phyloP scores from a whole-genome alignment of 2,888 invertebrate species.

The Caenorhabditis sinica region DNA sequence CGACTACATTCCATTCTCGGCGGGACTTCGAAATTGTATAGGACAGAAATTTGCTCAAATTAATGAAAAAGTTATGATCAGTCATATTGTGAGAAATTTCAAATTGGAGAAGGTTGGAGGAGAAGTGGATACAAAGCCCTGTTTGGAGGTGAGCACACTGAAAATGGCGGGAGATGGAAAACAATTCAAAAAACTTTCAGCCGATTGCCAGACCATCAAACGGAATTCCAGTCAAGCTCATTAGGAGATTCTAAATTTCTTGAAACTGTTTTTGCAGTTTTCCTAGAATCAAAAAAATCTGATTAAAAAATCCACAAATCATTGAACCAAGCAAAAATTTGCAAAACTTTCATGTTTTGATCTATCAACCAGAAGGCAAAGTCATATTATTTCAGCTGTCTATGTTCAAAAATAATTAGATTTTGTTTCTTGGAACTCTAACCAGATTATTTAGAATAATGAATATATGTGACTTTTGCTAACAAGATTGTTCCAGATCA shows the following conservation, averaged over 20 bases:
- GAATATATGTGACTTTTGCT: no score
- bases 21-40: constrained; percentile 80
- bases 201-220: constrained; percentile 28
- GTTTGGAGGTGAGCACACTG: not conserved
- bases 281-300: not conserved
- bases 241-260: constrained; percentile 1
- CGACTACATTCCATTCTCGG: constrained; percentile 80
- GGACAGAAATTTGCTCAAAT: constrained; percentile 84
- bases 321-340: no score
- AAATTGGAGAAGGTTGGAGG: not conserved
- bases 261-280: not conserved
- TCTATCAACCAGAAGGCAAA: no score
- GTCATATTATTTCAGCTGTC: not conserved
- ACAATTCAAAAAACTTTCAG: not conserved
- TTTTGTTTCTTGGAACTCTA: not conserved
- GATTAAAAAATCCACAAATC: no score
- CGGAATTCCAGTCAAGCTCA: constrained; percentile 41
- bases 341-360: no score
- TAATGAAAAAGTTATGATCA: constrained; percentile 84
- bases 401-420: not conserved
- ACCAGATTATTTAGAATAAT: not conserved
- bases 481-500: no score
- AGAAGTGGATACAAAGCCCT: not conserved
- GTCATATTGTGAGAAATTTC: constrained; percentile 8
- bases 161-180: not conserved